Evolutionary conservation across 2,113 vertebrate species (phyloP).

Genomic region (Melanerpes aurifrons): DNA sequence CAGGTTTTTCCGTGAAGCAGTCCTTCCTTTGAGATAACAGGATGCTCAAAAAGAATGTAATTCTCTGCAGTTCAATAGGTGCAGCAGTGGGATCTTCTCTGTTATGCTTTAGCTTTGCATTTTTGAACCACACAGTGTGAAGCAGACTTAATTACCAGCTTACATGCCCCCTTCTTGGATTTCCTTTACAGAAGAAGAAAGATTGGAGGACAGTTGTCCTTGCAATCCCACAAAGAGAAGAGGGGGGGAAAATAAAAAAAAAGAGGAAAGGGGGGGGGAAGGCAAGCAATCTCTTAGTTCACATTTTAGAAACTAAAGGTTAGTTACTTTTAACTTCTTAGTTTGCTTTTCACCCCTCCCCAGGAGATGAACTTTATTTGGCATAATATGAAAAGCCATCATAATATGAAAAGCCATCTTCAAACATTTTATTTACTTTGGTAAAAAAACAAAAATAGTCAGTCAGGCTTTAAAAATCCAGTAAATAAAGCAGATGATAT

Average conservation of each 20-base stretch:
- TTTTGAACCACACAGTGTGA: conserved; percentile 44
- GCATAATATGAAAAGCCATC: background rate
- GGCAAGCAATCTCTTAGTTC: background rate
- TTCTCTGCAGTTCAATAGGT: conserved; percentile 37
- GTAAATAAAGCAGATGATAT: background rate
- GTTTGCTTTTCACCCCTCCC: background rate
- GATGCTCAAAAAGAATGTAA: background rate
- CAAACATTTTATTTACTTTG: background rate
- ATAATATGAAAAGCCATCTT: background rate
- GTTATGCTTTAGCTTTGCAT: conserved; percentile 37
- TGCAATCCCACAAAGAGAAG: background rate
- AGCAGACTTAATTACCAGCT: conserved; percentile 43
- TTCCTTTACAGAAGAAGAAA: background rate
- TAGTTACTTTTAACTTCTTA: background rate
- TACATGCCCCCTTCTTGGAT: background rate
- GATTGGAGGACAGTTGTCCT: background rate
- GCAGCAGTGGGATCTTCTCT: conserved; percentile 5
- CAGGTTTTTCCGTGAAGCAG: background rate
- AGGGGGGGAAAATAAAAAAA: too few relatives aligned
- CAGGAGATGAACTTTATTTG: background rate
- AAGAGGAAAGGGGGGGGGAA: too few relatives aligned
- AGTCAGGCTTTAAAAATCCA: background rate
- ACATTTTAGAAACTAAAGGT: background rate
- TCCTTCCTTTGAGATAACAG: background rate
- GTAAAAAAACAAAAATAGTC: background rate